A percentile compares a stretch with the other conserved stretches of the same genome.
Conservation (phyloP, 2,888 invertebrate species). For the Leptura quadrifasciata region DNA sequence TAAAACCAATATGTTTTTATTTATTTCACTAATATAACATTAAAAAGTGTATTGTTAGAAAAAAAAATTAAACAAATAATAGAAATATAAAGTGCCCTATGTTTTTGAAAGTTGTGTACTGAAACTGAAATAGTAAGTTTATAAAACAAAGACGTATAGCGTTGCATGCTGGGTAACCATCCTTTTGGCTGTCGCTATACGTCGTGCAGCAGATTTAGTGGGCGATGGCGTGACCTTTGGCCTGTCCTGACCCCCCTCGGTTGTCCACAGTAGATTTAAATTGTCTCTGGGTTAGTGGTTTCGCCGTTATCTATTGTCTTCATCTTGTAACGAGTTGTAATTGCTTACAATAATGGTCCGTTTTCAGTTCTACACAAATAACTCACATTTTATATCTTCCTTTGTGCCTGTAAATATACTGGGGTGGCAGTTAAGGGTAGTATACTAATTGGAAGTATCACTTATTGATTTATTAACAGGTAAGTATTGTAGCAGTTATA, state of each 20-base stretch:
- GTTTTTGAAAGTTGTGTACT: slow-evolving; percentile 20
- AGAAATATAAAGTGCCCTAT: too few species aligned
- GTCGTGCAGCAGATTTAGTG: slow-evolving; percentile 72
- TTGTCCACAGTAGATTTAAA: slow-evolving; percentile 72
- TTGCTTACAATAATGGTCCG: slow-evolving; percentile 65
- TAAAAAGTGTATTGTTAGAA: neutral
- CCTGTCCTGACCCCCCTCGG: slow-evolving; percentile 66
- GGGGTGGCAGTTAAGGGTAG: slow-evolving; percentile 45
- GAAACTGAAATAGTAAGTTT: slow-evolving; percentile 39
- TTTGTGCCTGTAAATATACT: slow-evolving; percentile 41
- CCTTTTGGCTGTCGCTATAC: slow-evolving; percentile 68
- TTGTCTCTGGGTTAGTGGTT: slow-evolving; percentile 71
- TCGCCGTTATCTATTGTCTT: slow-evolving; percentile 70
- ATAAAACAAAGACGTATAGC: slow-evolving; percentile 50
- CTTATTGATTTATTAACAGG: slow-evolving; percentile 5
- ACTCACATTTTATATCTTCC: slow-evolving; percentile 56
- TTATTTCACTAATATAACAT: neutral
- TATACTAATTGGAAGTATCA: slow-evolving; percentile 42
- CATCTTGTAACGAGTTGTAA: slow-evolving; percentile 69
- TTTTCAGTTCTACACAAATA: slow-evolving; percentile 56
- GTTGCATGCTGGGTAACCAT: slow-evolving; percentile 71
- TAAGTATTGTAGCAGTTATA: neutral
- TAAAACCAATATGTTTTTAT: too few species aligned
- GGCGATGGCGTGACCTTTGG: slow-evolving; percentile 73
- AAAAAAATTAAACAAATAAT: slow-evolving; percentile 21